Base-by-base conservation (phyloP, 1,140 invertebrate genomes). In the Nasonia giraulti region DNA sequence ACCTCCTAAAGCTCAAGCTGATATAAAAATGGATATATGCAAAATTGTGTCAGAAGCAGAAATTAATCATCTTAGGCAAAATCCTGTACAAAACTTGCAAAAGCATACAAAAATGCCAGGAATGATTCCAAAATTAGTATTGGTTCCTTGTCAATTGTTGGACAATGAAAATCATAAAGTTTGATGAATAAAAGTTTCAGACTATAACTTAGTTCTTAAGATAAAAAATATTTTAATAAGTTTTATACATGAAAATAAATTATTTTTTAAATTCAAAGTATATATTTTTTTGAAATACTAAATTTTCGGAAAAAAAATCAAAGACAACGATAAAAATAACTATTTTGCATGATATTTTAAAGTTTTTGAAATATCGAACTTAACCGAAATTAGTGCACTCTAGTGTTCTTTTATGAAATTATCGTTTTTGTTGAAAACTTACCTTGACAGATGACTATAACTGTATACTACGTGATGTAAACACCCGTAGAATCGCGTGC, bases 1-100 rank as follows among this genome's bases (percentile, higher is more conserved):
- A 8, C 92, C 92, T 8, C 79, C 89, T 17, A 89, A 91, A 77
- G 88, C 89, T 0, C 92, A 92, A 79, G 90, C 90, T 0, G 90
- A 92, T 66, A 88, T 93, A n/a, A 93, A 92, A 88, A 90, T 91
- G 89, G 88, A 91, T 27, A 90, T 93, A 20, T 93, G 91, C 81
- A 91, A 89, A 89, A 90, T 92, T 23, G 91, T 93, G 0, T 91
- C 89, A 11, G 91, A 92, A 69, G 92, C 92, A 7, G 92, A 93
- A 74, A 77, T 90, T 0, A 88, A 83, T 80, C 89, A 89, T 84
- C 89, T 88, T 1, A 86, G 77, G 55, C 75, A 87, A 76, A 82
- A 82, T 74, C 44, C 31, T 12, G 12, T 44, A 31, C 33, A 87
- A 40, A 88, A 81, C 78, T 76, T 85, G 4, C 87, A 87, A 76